Percentiles rank a stretch among this genome's conserved stretches.
Evolutionary conservation across 2,797 vertebrate species (phyloP).

Genomic region (Pristis pectinata): DNA sequence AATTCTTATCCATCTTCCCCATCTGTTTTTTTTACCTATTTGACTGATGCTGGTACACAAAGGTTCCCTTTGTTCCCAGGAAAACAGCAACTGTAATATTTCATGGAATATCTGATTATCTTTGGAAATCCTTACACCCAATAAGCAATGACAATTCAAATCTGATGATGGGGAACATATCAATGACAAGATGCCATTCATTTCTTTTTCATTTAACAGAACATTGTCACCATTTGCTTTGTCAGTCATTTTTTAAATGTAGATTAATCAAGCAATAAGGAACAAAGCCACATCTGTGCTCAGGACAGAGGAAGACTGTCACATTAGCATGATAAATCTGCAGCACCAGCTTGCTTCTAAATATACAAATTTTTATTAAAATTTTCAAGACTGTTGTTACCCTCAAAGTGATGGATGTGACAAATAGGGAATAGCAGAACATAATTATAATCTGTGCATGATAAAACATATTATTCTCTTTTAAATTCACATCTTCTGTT

Average conservation of each 20-base stretch:
- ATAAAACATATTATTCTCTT: constrained; percentile 16
- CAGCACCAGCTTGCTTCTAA: constrained; percentile 12
- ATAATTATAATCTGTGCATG: not conserved
- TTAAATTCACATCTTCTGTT: not conserved
- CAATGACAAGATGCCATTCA: constrained; percentile 23
- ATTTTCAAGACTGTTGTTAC: not conserved
- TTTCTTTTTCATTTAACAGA: not conserved
- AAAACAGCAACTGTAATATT: not conserved
- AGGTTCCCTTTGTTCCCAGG: not conserved
- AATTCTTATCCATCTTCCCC: not conserved
- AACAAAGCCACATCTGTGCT: constrained; percentile 6
- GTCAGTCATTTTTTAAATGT: constrained; percentile 25
- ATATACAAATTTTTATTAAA: constrained; percentile 26
- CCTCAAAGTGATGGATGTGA: constrained; percentile 27
- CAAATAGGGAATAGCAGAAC: not conserved
- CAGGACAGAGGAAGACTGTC: not conserved
- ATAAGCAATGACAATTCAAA: not conserved
- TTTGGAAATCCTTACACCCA: not conserved
- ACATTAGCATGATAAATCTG: constrained; percentile 18
- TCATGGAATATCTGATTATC: constrained; percentile 1
- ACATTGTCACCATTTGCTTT: not conserved
- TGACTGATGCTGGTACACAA: not conserved
- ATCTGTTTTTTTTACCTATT: not conserved
- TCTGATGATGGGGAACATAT: not conserved
- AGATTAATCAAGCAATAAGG: constrained; percentile 26